Evolutionary conservation across 2,888 invertebrate species (phyloP).

Genomic region (Notodonta ziczac): DNA sequence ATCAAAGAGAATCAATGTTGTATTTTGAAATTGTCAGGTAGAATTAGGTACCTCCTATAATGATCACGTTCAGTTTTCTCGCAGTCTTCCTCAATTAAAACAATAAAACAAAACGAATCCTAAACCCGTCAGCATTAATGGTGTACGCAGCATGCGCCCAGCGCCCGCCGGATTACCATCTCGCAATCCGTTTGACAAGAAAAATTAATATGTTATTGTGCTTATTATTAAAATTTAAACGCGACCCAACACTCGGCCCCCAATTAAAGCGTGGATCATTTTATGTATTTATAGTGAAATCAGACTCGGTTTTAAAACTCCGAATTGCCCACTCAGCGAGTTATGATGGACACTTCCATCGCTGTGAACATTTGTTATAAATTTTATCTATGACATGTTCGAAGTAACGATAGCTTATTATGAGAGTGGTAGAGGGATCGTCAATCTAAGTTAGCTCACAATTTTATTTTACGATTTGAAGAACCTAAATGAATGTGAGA

Average conservation of each 20-base stretch:
- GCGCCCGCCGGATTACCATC: constrained; percentile 45
- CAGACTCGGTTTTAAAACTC: not conserved
- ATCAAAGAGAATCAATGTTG: too few relatives aligned
- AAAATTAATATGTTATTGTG: constrained; percentile 59
- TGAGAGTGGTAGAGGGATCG: too few relatives aligned
- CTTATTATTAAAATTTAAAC: constrained; percentile 52
- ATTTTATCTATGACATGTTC: not conserved
- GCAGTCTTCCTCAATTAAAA: not conserved
- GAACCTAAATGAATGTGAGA: too few relatives aligned
- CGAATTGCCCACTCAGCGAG: not conserved
- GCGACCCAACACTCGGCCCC: constrained; percentile 32
- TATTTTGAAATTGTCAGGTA: too few relatives aligned
- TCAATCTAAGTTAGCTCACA: too few relatives aligned
- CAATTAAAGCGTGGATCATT: constrained; percentile 35
- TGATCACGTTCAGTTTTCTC: too few relatives aligned
- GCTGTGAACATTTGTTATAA: not conserved
- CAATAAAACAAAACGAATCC: not conserved
- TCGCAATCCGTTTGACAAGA: constrained; percentile 45
- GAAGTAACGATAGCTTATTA: not conserved
- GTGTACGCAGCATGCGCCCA: constrained; percentile 29
- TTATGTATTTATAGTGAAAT: constrained; percentile 36
- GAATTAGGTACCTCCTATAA: too few relatives aligned
- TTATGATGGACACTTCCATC: not conserved
- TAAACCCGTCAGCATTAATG: constrained; percentile 22
- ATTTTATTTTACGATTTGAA: too few relatives aligned